Evolutionary conservation across 2,113 vertebrate species (phyloP).

Genomic region (Sceloporus undulatus): DNA sequence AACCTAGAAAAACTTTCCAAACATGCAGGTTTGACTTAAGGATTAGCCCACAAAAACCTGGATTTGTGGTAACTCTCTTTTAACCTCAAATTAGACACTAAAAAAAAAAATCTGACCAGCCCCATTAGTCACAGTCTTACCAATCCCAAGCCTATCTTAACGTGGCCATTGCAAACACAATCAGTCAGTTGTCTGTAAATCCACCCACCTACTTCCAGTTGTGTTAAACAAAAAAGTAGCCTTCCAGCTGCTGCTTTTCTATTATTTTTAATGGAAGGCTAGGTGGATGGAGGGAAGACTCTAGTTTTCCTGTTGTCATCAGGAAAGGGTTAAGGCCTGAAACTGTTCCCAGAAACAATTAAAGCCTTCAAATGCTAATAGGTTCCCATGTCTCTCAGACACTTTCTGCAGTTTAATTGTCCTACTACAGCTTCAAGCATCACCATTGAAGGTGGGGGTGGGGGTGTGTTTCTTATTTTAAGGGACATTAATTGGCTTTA

Average conservation of each 20-base stretch:
- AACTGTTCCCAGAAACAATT: slow-evolving; percentile 38
- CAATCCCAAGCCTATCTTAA: slow-evolving; percentile 13
- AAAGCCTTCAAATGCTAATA: slow-evolving; percentile 35
- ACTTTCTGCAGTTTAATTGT: slow-evolving; percentile 40
- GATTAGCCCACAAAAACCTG: neutral
- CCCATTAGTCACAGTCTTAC: neutral
- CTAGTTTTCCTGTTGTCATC: neutral
- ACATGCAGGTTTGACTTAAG: slow-evolving; percentile 31
- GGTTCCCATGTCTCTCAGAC: slow-evolving; percentile 27
- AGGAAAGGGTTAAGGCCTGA: slow-evolving; percentile 15
- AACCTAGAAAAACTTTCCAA: neutral
- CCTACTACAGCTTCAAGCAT: slow-evolving; percentile 52
- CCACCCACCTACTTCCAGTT: neutral
- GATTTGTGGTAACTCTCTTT: neutral
- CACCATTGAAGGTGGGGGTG: slow-evolving; percentile 38
- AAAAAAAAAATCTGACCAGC: slow-evolving; percentile 1
- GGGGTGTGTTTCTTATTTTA: slow-evolving; percentile 55
- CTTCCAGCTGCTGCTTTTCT: slow-evolving; percentile 20
- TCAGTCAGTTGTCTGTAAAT: slow-evolving; percentile 32
- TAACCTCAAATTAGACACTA: neutral
- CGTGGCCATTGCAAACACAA: neutral
- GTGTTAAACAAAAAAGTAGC: neutral
- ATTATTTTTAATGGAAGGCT: neutral
- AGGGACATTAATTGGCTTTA: slow-evolving; percentile 65
- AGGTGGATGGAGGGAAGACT: neutral